Percentiles rank a stretch among this genome's conserved stretches.
phyloP scores from a whole-genome alignment of 2,888 invertebrate species.

The Stenolophus ochropezus region DNA sequence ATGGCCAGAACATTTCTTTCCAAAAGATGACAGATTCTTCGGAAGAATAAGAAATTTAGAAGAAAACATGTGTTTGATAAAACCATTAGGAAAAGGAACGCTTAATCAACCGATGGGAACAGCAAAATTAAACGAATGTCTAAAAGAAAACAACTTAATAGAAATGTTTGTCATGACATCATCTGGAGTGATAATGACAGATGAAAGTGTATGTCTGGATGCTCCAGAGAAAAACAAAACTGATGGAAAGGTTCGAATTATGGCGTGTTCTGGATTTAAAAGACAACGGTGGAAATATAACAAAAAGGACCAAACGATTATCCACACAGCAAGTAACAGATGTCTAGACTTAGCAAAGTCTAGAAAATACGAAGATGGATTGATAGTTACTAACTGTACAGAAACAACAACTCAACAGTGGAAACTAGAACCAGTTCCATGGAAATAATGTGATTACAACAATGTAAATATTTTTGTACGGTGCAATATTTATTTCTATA shows the following conservation, averaged over 20 bases:
- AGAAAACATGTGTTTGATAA: slow-evolving; percentile 77
- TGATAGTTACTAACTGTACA: slow-evolving; percentile 78
- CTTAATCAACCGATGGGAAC: slow-evolving; percentile 83
- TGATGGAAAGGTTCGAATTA: slow-evolving; percentile 80
- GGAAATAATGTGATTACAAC: slow-evolving; percentile 73
- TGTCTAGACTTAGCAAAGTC: slow-evolving; percentile 76
- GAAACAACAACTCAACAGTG: slow-evolving; percentile 79
- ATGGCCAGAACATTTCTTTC: slow-evolving; percentile 98
- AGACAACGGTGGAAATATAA: slow-evolving; percentile 84
- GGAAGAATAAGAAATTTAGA: slow-evolving; percentile 83
- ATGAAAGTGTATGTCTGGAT: slow-evolving; percentile 91
- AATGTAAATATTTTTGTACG: slow-evolving; percentile 7
- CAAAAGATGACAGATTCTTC: slow-evolving; percentile 89
- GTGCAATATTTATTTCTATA: slow-evolving; percentile 25
- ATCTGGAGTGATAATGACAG: slow-evolving; percentile 86
- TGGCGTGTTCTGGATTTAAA: slow-evolving; percentile 80
- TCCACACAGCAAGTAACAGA: slow-evolving; percentile 76
- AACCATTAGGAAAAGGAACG: slow-evolving; percentile 77
- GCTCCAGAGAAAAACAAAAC: slow-evolving; percentile 75
- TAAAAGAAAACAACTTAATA: slow-evolving; percentile 76
- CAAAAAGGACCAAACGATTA: slow-evolving; percentile 72
- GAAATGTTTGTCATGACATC: slow-evolving; percentile 84
- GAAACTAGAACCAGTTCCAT: slow-evolving; percentile 80
- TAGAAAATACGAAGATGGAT: slow-evolving; percentile 73
- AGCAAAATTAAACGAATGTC: slow-evolving; percentile 81